Evolutionary conservation across 2,113 vertebrate genomes (phyloP).

Genomic region (Grammomys surdaster): DNA sequence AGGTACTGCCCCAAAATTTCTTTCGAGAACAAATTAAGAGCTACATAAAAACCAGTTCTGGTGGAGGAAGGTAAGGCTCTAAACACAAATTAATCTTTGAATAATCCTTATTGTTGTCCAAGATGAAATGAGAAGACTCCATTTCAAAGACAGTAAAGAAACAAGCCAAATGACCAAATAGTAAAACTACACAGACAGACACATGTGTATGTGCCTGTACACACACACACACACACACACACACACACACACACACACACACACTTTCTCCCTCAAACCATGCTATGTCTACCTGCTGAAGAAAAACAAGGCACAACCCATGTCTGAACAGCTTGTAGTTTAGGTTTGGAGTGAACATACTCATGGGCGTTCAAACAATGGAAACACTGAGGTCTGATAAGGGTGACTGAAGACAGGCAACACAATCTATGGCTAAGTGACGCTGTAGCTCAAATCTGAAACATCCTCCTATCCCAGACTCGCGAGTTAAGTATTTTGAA

Average conservation of each 20-base stretch:
- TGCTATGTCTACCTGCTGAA: neutral
- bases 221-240: neutral
- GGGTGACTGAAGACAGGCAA: neutral
- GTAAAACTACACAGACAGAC: neutral
- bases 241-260: too few relatives aligned
- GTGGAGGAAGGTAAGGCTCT: conserved; percentile 17
- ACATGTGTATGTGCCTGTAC: too few relatives aligned
- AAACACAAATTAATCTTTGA: conserved; percentile 45
- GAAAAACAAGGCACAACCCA: neutral
- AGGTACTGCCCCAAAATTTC: conserved; percentile 21
- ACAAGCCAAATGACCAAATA: neutral
- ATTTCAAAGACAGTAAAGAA: neutral
- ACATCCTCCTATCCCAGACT: neutral
- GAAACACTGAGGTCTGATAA: neutral
- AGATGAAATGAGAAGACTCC: neutral
- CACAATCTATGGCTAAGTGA: neutral
- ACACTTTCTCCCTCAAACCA: neutral
- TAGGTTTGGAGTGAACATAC: neutral
- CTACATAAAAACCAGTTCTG: conserved; percentile 8
- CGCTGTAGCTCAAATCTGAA: neutral
- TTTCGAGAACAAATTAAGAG: conserved; percentile 56
- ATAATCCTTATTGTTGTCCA: neutral
- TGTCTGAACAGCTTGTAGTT: neutral
- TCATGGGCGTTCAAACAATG: neutral
- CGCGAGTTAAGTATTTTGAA: neutral